phyloP scores from a whole-genome alignment of 1,140 invertebrate species.

The Gonioctena quinquepunctata region DNA sequence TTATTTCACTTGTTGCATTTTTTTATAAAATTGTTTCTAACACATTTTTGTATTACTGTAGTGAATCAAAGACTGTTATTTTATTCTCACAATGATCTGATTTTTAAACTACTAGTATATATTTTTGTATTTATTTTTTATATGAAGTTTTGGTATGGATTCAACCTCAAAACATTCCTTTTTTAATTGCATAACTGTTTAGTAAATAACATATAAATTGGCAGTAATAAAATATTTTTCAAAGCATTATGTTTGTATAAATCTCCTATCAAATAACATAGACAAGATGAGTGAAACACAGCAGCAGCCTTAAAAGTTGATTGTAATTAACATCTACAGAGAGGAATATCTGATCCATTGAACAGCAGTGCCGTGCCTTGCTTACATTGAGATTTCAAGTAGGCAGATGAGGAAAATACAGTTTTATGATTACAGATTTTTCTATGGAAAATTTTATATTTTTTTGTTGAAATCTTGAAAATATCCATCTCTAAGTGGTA shows the following conservation, averaged over 20 bases:
- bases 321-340: too few species aligned
- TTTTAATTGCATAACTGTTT: constrained; percentile 23
- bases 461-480: too few species aligned
- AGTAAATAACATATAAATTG: constrained; percentile 4
- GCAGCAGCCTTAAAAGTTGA: too few species aligned
- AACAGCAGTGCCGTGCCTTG: too few species aligned
- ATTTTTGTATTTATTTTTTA: constrained; percentile 36
- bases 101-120: constrained; percentile 6
- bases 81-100: constrained; percentile 19
- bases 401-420: too few species aligned
- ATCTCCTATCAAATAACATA: too few species aligned
- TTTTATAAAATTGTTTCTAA: neutral
- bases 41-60: neutral
- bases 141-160: constrained; percentile 18
- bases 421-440: too few species aligned
- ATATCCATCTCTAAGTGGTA: too few species aligned
- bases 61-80: constrained; percentile 28
- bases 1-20: neutral
- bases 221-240: constrained; percentile 6
- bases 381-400: too few species aligned
- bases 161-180: constrained; percentile 32
- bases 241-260: neutral
- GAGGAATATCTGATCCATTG: too few species aligned
- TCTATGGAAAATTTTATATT: too few species aligned
- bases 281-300: too few species aligned